Evolutionary conservation across 1,140 invertebrate species (phyloP).

Genomic region (Phymastichus coffea): DNA sequence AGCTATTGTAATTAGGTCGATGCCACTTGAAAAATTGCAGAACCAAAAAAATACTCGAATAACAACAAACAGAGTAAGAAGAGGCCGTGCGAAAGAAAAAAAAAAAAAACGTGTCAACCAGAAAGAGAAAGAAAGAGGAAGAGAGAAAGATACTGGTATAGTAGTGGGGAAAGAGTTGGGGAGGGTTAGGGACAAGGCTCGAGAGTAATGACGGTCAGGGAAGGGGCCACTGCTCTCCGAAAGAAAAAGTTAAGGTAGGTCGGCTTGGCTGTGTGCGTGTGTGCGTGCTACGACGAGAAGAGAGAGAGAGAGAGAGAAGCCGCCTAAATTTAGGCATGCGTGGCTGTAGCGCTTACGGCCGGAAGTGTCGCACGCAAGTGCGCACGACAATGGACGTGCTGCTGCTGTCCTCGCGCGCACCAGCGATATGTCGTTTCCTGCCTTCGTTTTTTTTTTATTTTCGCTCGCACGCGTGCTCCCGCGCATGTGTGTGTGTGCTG

Average conservation of each 20-base stretch:
- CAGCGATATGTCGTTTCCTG: not conserved
- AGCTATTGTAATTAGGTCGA: no score
- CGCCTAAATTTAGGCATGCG: constrained; percentile 46
- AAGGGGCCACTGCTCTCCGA: no score
- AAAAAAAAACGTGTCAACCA: no score
- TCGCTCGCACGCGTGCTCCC: no score
- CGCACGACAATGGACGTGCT: constrained; percentile 6
- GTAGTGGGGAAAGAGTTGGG: constrained; percentile 1
- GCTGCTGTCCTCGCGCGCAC: not conserved
- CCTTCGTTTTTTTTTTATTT: no score
- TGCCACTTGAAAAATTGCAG: no score
- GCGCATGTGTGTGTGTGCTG: no score
- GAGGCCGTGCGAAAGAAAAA: no score
- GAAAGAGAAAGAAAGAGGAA: not conserved
- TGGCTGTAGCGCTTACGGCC: no score
- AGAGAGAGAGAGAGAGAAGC: not conserved
- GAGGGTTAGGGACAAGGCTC: constrained; percentile 9
- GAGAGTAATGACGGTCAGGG: no score
- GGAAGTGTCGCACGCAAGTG: constrained; percentile 29
- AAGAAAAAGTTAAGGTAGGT: constrained; percentile 56
- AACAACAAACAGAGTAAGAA: no score
- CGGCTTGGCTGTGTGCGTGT: constrained; percentile 31
- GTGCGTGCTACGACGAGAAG: not conserved
- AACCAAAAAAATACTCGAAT: no score
- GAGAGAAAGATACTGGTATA: not conserved